A percentile compares a stretch with the other conserved stretches of the same genome.
phyloP scores from a whole-genome alignment of 1,140 invertebrate genomes.

The Zophobas atratus region DNA sequence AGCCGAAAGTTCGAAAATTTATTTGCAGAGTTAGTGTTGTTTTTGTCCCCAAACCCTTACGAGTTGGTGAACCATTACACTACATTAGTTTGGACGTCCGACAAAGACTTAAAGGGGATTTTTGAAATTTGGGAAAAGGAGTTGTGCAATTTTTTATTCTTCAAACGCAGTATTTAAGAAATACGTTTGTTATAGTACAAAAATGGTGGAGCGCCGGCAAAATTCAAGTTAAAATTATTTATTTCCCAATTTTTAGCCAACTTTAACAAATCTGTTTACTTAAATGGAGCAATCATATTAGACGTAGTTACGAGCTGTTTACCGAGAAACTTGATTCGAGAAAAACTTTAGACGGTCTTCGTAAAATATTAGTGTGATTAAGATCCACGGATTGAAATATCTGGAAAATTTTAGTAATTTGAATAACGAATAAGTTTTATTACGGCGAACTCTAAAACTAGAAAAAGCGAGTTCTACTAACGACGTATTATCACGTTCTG shows the following conservation, averaged over 20 bases:
- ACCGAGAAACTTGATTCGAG: not conserved
- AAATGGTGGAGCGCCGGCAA: not conserved
- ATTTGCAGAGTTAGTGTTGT: constrained; percentile 17
- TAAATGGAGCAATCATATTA: constrained; percentile 14
- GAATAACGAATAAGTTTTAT: no score
- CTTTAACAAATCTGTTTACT: constrained; percentile 28
- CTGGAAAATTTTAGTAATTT: no score
- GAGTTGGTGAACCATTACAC: constrained; percentile 5
- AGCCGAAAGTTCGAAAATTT: constrained; percentile 14
- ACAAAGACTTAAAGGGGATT: constrained; percentile 4
- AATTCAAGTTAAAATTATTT: no score
- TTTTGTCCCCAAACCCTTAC: not conserved
- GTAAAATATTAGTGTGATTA: no score
- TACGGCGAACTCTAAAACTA: no score
- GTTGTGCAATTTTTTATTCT: no score
- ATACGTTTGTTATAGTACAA: not conserved
- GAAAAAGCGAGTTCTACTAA: no score
- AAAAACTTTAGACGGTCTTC: not conserved
- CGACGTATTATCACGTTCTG: no score
- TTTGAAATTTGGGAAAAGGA: not conserved
- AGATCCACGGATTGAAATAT: no score
- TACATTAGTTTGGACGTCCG: constrained; percentile 5
- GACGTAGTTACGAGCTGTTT: not conserved
- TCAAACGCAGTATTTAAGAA: no score
- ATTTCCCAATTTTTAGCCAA: not conserved